These are phyloP conservation scores for Xanthostigma xanthostigma DNA, from an alignment of 2,888 invertebrate species.

Conservation along the genomic window DNA sequence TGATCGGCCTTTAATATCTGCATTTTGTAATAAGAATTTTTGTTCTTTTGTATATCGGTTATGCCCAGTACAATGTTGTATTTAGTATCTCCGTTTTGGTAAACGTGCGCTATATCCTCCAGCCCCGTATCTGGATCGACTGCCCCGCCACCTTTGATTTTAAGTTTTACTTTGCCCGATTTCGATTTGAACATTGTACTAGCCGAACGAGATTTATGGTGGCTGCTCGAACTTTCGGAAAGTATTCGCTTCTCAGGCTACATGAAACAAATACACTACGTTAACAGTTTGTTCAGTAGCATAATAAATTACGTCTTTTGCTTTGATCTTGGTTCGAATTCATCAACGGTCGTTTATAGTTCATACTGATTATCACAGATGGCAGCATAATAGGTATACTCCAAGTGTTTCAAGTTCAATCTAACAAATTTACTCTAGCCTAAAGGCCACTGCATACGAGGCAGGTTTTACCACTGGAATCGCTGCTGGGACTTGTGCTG, in stretches of 20 bases:
- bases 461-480: no score
- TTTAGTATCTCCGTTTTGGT: constrained; percentile 37
- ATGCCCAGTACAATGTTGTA: constrained; percentile 69
- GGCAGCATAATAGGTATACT: no score
- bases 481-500: no score
- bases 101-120: constrained; percentile 66
- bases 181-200: constrained; percentile 32
- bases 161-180: constrained; percentile 47
- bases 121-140: constrained; percentile 86
- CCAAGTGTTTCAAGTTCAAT: no score
- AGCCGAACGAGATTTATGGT: constrained; percentile 20
- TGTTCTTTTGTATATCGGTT: constrained; percentile 73
- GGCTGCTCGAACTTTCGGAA: constrained; percentile 17
- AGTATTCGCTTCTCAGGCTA: constrained; percentile 25
- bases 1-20: constrained; percentile 72
- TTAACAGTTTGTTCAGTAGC: background rate
- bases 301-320: no score
- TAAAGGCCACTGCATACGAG: no score
- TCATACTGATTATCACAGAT: no score
- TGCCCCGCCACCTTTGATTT: constrained; percentile 66
- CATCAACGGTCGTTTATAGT: no score
- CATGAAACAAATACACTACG: constrained; percentile 9
- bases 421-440: no score
- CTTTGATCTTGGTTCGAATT: no score
- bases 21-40: constrained; percentile 90